These are phyloP conservation scores for Porites cylindrica DNA, from an alignment of 92 coral and sea anemone species.

Conservation along the genomic window DNA sequence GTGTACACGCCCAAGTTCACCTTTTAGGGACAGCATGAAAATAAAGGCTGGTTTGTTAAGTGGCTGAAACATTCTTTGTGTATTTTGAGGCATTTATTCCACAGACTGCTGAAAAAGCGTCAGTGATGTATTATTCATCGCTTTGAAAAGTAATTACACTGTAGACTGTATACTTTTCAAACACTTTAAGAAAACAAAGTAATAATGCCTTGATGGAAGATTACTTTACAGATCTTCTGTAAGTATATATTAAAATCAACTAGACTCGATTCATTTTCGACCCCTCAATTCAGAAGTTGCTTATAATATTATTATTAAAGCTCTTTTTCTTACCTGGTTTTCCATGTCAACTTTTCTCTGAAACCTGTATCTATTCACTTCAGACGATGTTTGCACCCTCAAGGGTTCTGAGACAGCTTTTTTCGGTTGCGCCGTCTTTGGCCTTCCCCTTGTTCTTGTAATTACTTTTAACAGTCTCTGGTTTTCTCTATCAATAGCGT, in stretches of 20 bases:
- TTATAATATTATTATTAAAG: neutral
- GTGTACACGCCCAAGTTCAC: too few species aligned
- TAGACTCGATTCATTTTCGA: neutral
- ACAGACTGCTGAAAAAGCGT: neutral
- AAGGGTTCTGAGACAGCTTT: conserved; percentile 77
- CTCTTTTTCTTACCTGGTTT: conserved; percentile 78
- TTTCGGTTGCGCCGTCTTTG: conserved; percentile 73
- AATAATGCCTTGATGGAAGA: too few species aligned
- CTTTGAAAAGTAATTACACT: neutral
- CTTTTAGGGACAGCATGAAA: too few species aligned
- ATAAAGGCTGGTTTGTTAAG: too few species aligned
- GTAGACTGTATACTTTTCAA: neutral
- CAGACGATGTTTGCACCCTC: conserved; percentile 90
- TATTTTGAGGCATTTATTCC: too few species aligned
- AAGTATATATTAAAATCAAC: too few species aligned
- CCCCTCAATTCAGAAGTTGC: neutral
- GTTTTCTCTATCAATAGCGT: conserved; percentile 95
- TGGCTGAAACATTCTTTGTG: too few species aligned
- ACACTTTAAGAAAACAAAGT: neutral
- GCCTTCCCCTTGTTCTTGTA: conserved; percentile 68
- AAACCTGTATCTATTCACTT: conserved; percentile 92
- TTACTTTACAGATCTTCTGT: too few species aligned
- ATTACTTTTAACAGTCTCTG: conserved; percentile 89
- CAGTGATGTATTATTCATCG: conserved; percentile 19
- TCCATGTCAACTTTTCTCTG: conserved; percentile 92